Percentiles rank a stretch among this genome's conserved stretches.
Conservation (phyloP, 2,797 vertebrate species). For the Chromis chromis region DNA sequence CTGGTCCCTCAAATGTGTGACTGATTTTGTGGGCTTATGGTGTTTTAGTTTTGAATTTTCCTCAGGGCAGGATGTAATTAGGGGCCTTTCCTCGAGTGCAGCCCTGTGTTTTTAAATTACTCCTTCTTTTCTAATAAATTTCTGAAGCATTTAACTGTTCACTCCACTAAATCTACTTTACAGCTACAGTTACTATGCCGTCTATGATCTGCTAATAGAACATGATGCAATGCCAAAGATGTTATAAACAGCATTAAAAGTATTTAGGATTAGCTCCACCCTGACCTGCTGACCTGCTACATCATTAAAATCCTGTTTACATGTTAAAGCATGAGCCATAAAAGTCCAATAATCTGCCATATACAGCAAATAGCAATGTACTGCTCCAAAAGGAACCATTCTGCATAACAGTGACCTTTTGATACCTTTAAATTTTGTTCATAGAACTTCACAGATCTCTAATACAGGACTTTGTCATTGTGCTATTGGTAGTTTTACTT, state of each 20-base stretch:
- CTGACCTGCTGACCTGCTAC: background rate
- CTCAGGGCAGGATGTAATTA: no score
- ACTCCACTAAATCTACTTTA: background rate
- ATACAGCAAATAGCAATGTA: no score
- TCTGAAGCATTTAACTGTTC: background rate
- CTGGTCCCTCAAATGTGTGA: background rate
- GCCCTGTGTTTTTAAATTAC: background rate
- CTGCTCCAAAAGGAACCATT: background rate
- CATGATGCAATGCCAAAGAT: background rate
- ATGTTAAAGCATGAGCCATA: constrained; percentile 6
- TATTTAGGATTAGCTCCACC: background rate
- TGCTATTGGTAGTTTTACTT: background rate
- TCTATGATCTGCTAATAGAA: background rate
- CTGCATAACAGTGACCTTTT: background rate
- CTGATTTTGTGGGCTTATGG: background rate
- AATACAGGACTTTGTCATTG: background rate
- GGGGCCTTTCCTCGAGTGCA: no score
- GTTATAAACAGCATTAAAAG: background rate
- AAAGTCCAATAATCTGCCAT: background rate
- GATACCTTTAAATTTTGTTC: background rate
- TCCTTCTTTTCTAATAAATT: background rate
- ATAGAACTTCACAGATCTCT: background rate
- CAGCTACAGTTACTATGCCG: background rate
- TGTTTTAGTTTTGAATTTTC: background rate
- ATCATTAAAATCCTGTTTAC: no score